These are phyloP conservation scores for Gymnosoma rotundatum DNA, from an alignment of 2,888 invertebrate genomes.

Conservation along the genomic window DNA sequence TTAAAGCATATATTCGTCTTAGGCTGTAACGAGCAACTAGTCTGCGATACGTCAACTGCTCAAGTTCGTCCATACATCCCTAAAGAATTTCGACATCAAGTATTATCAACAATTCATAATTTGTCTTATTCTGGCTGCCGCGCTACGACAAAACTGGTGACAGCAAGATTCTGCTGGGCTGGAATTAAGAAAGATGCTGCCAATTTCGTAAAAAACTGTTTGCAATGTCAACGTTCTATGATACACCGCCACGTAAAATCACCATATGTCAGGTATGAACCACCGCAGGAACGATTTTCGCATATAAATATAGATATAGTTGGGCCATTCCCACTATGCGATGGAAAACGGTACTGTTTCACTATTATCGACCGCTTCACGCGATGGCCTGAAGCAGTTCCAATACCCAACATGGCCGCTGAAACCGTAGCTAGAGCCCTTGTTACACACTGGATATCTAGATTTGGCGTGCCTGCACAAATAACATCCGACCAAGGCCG, in stretches of 20 bases:
- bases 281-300: not conserved
- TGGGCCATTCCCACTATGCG: not conserved
- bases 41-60: conserved; percentile 20
- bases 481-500: not conserved
- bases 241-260: conserved; percentile 22
- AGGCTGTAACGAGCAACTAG: conserved; percentile 22
- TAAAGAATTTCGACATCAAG: conserved; percentile 1
- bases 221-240: conserved; percentile 39
- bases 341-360: not conserved
- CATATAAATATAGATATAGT: not conserved
- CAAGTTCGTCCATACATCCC: conserved; percentile 12
- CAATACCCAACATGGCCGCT: not conserved
- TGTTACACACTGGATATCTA: not conserved
- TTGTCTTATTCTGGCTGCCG: conserved; percentile 22
- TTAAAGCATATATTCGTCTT: conserved; percentile 5
- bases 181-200: conserved; percentile 29
- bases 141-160: conserved; percentile 5
- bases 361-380: not conserved
- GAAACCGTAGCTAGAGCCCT: not conserved
- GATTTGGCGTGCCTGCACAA: not conserved
- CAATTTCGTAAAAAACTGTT: conserved; percentile 21
- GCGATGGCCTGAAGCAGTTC: not conserved
- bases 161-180: conserved; percentile 34
- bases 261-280: conserved; percentile 1
- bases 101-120: not conserved